Percentiles rank a stretch among this genome's conserved stretches.
These are phyloP conservation scores for Nannoperca australis DNA, from an alignment of 2,797 vertebrate species.

Conservation along the genomic window DNA sequence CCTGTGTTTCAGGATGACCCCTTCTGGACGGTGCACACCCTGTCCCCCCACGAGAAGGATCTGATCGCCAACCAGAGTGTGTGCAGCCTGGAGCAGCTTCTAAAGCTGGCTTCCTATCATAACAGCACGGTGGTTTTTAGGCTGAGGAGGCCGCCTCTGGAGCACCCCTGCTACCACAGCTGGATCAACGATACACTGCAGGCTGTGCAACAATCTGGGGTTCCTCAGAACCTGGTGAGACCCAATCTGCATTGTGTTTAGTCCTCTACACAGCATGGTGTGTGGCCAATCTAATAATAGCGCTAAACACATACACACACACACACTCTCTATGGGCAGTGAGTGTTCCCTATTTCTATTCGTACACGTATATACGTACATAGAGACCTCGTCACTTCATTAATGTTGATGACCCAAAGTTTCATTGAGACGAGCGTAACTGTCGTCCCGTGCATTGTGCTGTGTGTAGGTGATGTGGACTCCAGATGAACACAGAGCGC, in stretches of 20 bases:
- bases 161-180: constrained; percentile 88
- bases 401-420: not conserved
- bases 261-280: not conserved
- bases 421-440: not conserved
- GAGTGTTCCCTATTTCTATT: not conserved
- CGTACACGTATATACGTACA: not conserved
- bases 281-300: not conserved
- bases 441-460: not conserved
- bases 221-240: constrained; percentile 89
- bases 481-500: constrained; percentile 82
- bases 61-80: constrained; percentile 91
- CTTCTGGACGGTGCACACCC: constrained; percentile 88
- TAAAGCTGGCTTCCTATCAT: constrained; percentile 87
- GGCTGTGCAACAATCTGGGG: constrained; percentile 86
- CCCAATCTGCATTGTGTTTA: not conserved
- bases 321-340: not conserved
- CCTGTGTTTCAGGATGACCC: constrained; percentile 88
- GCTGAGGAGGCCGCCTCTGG: constrained; percentile 86
- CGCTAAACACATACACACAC: not conserved
- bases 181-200: constrained; percentile 94
- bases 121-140: constrained; percentile 89
- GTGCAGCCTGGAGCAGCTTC: constrained; percentile 91
- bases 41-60: constrained; percentile 84
- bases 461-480: constrained; percentile 93
- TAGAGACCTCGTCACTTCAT: not conserved